phyloP scores from a whole-genome alignment of 2,888 invertebrate species.

The Idaea dimidiata region DNA sequence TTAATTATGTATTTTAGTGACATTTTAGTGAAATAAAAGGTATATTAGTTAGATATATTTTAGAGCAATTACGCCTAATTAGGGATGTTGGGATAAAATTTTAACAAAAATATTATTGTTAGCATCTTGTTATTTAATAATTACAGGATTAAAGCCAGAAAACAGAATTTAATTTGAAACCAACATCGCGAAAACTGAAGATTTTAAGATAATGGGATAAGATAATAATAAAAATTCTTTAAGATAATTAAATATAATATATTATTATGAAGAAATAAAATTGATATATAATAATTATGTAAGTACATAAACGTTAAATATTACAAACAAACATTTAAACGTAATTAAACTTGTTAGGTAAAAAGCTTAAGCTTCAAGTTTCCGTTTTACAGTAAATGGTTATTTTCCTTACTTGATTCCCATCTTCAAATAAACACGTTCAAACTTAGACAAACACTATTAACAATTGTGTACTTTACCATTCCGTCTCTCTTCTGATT shows the following conservation, averaged over 20 bases:
- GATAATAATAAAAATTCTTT: too few relatives aligned
- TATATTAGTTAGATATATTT: too few relatives aligned
- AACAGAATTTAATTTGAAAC: neutral
- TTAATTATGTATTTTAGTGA: neutral
- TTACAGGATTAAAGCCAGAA: neutral
- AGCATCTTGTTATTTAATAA: too few relatives aligned
- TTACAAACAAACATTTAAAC: neutral
- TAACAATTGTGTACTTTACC: conserved; percentile 40
- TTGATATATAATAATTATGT: too few relatives aligned
- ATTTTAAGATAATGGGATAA: too few relatives aligned
- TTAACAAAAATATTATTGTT: too few relatives aligned
- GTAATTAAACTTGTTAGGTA: conserved; percentile 4
- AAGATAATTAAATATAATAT: too few relatives aligned
- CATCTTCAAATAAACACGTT: conserved; percentile 37
- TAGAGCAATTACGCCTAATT: neutral
- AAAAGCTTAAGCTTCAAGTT: neutral
- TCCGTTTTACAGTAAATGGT: conserved; percentile 7
- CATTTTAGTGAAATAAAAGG: neutral
- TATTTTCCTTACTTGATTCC: conserved; percentile 43
- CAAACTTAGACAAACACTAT: conserved; percentile 36
- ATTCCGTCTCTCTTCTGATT: conserved; percentile 43
- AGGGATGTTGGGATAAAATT: neutral
- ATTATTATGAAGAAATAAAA: too few relatives aligned
- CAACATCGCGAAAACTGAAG: too few relatives aligned
- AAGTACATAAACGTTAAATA: too few relatives aligned